Evolutionary conservation across 2,113 vertebrate genomes (phyloP), one percentile per base, ranked within the genome.

Genomic region (Halichoerus grypus): DNA sequence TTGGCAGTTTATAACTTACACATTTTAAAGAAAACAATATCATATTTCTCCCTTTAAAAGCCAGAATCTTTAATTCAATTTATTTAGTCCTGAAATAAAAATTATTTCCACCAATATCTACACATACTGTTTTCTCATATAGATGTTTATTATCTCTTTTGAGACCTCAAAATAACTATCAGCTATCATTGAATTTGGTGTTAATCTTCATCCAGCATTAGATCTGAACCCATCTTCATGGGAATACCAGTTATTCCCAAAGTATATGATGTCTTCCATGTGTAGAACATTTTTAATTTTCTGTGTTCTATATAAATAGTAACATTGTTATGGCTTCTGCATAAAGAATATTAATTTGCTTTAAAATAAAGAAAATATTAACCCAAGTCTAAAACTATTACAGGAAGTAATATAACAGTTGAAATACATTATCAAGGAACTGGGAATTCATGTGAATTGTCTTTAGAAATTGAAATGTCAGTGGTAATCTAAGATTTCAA

Each of bases 11-110:
- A 36, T 19, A 89, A 71, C 26, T n/a, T 69, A 91, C 2, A 84
- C 21, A 79, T 95, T 94, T 79, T 59, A 80, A 85, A 72, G 39
- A 86, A 80, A 88, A 87, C 82, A 14, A 33, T 7, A 39, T 36
- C 5, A 53, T 24, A 65, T n/a, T 65, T 80, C 65, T 0, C 4
- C 36, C 26, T 46, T 33, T 13, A 74, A 59, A 14, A 94, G 24
- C 0, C 13, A 93, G 10, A 92, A 71, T 86, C 8, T 85, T 87
- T 26, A 79, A 80, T 86, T 89, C 72, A 46, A 74, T 55, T 31
- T 94, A 87, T 74, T 95, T 93, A 92, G 83, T 80, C 14, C 4
- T 90, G 26, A 95, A 94, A 89, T 83, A 96, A 92, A 84, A 85
- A 87, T 82, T 79, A 63, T 74, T 67, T 42, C 18, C 33, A 55